Evolutionary conservation across 2,888 invertebrate species (phyloP).

Genomic region (Agrotis segetum): DNA sequence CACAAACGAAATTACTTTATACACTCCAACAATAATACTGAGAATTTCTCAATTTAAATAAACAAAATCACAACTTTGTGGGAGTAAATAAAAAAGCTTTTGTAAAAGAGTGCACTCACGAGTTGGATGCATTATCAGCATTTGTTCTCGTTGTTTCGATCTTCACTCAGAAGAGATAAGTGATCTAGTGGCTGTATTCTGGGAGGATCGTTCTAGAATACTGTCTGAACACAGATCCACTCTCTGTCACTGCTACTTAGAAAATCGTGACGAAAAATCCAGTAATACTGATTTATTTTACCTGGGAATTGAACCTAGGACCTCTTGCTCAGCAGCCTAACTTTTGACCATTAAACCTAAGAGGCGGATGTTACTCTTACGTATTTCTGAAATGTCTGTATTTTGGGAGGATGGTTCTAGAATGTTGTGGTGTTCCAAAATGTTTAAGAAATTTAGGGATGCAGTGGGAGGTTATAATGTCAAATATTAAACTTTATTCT

Average conservation of each 20-base stretch:
- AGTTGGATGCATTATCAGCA: conserved; percentile 73
- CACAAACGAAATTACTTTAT: conserved; percentile 40
- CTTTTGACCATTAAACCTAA: too few relatives aligned
- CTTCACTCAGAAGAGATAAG: conserved; percentile 68
- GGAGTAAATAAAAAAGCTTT: conserved; percentile 57
- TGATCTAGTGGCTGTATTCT: conserved; percentile 65
- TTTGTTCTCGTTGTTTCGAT: conserved; percentile 69
- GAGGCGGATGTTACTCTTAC: too few relatives aligned
- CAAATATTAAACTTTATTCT: too few relatives aligned
- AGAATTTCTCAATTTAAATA: conserved; percentile 11
- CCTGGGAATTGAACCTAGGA: too few relatives aligned
- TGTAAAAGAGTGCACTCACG: conserved; percentile 68
- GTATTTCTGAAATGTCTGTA: conserved; percentile 31
- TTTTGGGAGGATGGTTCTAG: conserved; percentile 42
- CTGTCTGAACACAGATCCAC: too few relatives aligned
- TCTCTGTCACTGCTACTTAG: too few relatives aligned
- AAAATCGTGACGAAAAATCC: too few relatives aligned
- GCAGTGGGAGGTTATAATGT: too few relatives aligned
- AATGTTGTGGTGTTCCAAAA: not conserved
- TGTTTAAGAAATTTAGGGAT: not conserved
- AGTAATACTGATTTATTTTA: too few relatives aligned
- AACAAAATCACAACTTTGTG: conserved; percentile 37
- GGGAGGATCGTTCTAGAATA: not conserved
- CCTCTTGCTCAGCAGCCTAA: too few relatives aligned
- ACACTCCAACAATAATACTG: conserved; percentile 38